These are phyloP conservation scores for Athalia cordata DNA, from an alignment of 2,888 invertebrate genomes.

Conservation along the genomic window DNA sequence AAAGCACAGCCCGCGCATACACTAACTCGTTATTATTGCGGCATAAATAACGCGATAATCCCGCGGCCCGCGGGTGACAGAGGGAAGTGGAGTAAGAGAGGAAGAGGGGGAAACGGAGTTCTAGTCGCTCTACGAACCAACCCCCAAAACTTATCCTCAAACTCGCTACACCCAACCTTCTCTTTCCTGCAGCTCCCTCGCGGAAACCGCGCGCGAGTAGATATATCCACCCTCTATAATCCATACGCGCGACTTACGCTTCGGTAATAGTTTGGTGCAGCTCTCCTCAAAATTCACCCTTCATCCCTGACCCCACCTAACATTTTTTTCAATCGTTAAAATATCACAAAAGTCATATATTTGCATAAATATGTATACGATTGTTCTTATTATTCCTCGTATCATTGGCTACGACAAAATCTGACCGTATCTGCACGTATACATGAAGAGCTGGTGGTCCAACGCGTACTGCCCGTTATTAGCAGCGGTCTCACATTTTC, in stretches of 20 bases:
- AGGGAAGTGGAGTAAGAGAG: slow-evolving; percentile 50
- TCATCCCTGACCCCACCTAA: neutral
- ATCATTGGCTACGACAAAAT: neutral
- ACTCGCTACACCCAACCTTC: neutral
- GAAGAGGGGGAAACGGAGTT: slow-evolving; percentile 51
- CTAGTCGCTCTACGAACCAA: neutral
- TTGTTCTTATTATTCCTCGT: neutral
- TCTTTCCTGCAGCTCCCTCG: neutral
- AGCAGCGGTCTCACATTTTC: slow-evolving; percentile 20
- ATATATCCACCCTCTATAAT: slow-evolving; percentile 27
- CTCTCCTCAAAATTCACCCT: slow-evolving; percentile 17
- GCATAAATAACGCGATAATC: slow-evolving; percentile 73
- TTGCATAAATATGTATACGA: neutral
- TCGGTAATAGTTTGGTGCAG: neutral
- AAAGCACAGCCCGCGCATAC: slow-evolving; percentile 73
- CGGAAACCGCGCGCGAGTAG: slow-evolving; percentile 25
- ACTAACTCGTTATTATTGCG: slow-evolving; percentile 73
- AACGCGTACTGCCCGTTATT: slow-evolving; percentile 16
- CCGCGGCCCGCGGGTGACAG: slow-evolving; percentile 52
- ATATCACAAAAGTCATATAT: neutral
- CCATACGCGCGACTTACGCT: slow-evolving; percentile 33
- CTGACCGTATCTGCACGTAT: neutral
- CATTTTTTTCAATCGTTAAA: too few species aligned
- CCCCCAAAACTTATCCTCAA: slow-evolving; percentile 37
- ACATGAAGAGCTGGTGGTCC: neutral